Base-by-base conservation (phyloP, 2,888 invertebrate species). In the Tridacna crocea region DNA sequence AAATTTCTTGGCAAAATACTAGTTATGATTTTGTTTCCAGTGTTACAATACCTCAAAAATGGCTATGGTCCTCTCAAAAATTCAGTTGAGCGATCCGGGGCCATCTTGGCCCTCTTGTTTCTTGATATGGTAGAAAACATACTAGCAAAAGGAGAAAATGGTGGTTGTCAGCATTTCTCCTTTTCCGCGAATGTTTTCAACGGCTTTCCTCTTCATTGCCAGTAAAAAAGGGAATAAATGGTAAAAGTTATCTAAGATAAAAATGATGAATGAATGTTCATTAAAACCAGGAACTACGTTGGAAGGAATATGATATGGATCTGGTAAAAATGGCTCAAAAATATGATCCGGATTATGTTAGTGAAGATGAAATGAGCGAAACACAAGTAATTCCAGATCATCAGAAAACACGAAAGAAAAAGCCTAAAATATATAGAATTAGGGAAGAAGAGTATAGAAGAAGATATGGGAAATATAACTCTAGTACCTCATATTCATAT, bases 281-380 rank as follows among this genome's bases (percentile, higher is more conserved):
- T 55, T 15, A 12, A 63, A 24, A 70, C 47, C 51, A 70, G 70
- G 70, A 70, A 47, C 70, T 51, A 13, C 70, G 70, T 51, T 70
- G 70, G 70, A 70, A 70, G 12, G 70, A 70, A 24, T 70, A 70
- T 70, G 70, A 70, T 26, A 22, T 51, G 51, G 70, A 70, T 8
- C 70, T 70, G 22, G 13, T 70, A 12, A 70, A 70, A 70, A 70
- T 70, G 70, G 22, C 70, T 15, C 70, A 70, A 51, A 70, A 70
- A 47, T 70, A 70, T 70, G 70, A 70, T 24, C 70, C 70, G 19
- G 51, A 70, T 26, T 70, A 70, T 51, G 70, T 51, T 10, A 70
- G 70, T 70, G 70, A 70, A 17, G 51, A 26, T 51, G 70, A 70
- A 48, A 51, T 22, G 22, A 22, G 48, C 15, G 70, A 70, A 51